Evolutionary conservation across 2,113 vertebrate genomes (phyloP).

Genomic region (Arizona elegans): DNA sequence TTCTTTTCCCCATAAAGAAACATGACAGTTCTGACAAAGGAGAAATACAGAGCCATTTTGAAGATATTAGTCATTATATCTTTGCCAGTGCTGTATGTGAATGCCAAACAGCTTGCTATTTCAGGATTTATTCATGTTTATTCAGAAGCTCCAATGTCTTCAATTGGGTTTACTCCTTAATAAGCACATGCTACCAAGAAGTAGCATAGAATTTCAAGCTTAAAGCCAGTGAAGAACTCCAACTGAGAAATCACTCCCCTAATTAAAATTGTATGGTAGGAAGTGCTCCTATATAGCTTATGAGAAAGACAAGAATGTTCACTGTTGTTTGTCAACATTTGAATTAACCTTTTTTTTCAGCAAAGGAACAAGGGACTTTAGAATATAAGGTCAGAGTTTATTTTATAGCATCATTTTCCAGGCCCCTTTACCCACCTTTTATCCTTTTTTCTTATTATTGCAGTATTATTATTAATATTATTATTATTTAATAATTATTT

Average conservation of each 20-base stretch:
- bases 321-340: background rate
- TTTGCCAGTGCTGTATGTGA: background rate
- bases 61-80: background rate
- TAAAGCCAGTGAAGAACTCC: background rate
- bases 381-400: background rate
- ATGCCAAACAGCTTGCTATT: background rate
- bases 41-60: background rate
- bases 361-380: background rate
- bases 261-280: background rate
- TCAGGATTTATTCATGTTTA: background rate
- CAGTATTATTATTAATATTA: background rate
- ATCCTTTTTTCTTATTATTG: background rate
- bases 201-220: background rate
- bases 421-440: background rate
- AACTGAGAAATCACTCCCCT: background rate
- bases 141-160: background rate
- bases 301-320: background rate
- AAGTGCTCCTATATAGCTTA: background rate
- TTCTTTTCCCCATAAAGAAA: background rate
- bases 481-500: background rate
- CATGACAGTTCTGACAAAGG: background rate
- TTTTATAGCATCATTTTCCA: background rate
- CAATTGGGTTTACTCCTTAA: background rate
- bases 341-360: background rate
- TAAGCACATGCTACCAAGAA: background rate